Conservation (phyloP, 2,797 vertebrate genomes). For the Chelmon rostratus region DNA sequence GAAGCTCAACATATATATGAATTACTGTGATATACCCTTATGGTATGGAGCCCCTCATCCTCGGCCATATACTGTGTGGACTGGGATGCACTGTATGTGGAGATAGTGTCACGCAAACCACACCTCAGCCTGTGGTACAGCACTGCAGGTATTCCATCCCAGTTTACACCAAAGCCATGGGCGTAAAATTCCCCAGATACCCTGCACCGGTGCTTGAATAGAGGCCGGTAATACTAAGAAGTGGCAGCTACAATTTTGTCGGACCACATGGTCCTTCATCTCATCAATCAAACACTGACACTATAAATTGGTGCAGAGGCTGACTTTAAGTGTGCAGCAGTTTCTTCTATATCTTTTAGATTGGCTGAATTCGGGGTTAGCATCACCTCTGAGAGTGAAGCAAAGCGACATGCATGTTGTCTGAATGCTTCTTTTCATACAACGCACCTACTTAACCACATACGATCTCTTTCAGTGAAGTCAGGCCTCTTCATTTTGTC, state of each 20-base stretch:
- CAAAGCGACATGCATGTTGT: slow-evolving; percentile 35
- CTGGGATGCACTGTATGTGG: slow-evolving; percentile 16
- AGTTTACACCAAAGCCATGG: slow-evolving; percentile 19
- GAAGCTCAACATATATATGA: slow-evolving; percentile 71
- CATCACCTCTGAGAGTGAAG: slow-evolving; percentile 30
- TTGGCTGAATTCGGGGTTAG: slow-evolving; percentile 35
- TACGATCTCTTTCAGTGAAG: slow-evolving; percentile 27
- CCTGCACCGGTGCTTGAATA: slow-evolving; percentile 26
- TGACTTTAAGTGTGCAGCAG: slow-evolving; percentile 49
- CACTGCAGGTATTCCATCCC: slow-evolving; percentile 41
- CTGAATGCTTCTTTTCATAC: slow-evolving; percentile 25
- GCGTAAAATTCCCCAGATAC: slow-evolving; percentile 53
- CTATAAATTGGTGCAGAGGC: slow-evolving; percentile 56
- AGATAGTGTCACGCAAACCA: slow-evolving; percentile 29
- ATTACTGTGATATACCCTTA: slow-evolving; percentile 67
- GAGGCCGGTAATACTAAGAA: slow-evolving; percentile 42
- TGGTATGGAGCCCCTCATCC: slow-evolving; percentile 46
- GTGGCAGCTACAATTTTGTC: slow-evolving; percentile 57
- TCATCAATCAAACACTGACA: slow-evolving; percentile 70
- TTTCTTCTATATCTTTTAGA: slow-evolving; percentile 59
- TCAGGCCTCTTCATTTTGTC: slow-evolving; percentile 38
- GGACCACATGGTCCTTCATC: slow-evolving; percentile 41
- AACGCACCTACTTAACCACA: slow-evolving; percentile 43
- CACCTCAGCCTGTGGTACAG: slow-evolving; percentile 13
- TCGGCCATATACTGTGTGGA: slow-evolving; percentile 23